A percentile compares a stretch with the other conserved stretches of the same genome.
phyloP scores from a whole-genome alignment of 2,888 invertebrate species.

The Pardosa pseudoannulata region DNA sequence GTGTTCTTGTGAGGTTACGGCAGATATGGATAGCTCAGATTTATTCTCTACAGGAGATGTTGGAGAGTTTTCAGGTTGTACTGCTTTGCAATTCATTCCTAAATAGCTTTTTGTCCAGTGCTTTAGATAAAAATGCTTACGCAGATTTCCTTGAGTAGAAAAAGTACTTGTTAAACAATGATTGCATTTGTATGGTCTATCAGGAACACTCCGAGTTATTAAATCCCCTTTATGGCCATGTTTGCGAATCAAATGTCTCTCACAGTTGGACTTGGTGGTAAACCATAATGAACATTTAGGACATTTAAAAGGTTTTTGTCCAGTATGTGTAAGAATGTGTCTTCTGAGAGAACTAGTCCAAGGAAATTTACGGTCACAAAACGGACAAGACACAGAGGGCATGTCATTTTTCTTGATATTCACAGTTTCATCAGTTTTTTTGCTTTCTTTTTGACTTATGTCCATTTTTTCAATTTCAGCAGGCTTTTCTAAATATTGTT shows the following conservation, averaged over 20 bases:
- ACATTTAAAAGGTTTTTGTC: constrained; percentile 96
- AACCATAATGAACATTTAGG: constrained; percentile 94
- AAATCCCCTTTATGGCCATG: constrained; percentile 79
- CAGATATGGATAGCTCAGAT: not conserved
- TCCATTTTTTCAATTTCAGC: constrained; percentile 62
- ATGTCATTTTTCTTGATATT: constrained; percentile 78
- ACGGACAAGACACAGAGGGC: constrained; percentile 81
- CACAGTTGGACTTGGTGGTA: constrained; percentile 98
- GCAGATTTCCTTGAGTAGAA: constrained; percentile 86
- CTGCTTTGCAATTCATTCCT: constrained; percentile 56
- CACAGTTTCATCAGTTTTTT: constrained; percentile 75
- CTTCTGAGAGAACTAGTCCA: constrained; percentile 97
- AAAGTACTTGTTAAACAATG: constrained; percentile 87
- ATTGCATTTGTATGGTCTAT: constrained; percentile 87
- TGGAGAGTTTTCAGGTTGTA: constrained; percentile 24
- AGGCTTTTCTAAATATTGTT: constrained; percentile 70
- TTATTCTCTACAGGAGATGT: constrained; percentile 6
- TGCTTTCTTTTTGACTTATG: constrained; percentile 55
- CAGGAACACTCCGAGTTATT: constrained; percentile 83
- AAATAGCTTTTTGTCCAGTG: constrained; percentile 80
- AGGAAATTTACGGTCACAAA: constrained; percentile 95
- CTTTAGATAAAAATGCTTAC: constrained; percentile 86
- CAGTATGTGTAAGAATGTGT: constrained; percentile 96
- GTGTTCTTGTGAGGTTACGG: constrained; percentile 53
- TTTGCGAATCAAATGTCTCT: constrained; percentile 92